These are phyloP conservation scores for Habroteleia sp. DNA, from an alignment of 2,888 invertebrate species.

Conservation along the genomic window DNA sequence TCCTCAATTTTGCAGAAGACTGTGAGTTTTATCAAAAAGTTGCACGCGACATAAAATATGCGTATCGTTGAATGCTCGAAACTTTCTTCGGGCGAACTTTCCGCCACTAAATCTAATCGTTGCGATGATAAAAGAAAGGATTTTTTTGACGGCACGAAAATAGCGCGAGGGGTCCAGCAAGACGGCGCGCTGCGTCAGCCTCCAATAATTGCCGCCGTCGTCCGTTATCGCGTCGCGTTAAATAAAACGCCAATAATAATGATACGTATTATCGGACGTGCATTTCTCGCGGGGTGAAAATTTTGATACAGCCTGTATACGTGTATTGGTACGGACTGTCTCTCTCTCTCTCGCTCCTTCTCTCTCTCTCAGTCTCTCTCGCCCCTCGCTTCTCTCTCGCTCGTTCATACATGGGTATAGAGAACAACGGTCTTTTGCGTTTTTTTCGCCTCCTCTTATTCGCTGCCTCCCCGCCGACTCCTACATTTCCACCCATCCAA, in stretches of 20 bases:
- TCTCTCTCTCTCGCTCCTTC: slow-evolving; percentile 24
- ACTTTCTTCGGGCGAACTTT: slow-evolving; percentile 47
- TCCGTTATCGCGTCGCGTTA: slow-evolving; percentile 29
- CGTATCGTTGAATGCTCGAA: slow-evolving; percentile 58
- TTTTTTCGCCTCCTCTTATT: slow-evolving; percentile 64
- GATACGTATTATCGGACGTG: slow-evolving; percentile 45
- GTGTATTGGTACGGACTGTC: slow-evolving; percentile 34
- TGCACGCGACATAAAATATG: slow-evolving; percentile 63
- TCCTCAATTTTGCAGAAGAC: slow-evolving; percentile 59
- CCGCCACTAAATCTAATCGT: slow-evolving; percentile 53
- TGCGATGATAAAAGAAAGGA: slow-evolving; percentile 41
- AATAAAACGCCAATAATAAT: slow-evolving; percentile 55
- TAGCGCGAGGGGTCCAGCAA: background rate
- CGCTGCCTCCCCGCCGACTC: slow-evolving; percentile 63
- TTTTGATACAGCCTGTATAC: slow-evolving; percentile 51
- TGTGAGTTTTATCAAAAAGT: slow-evolving; percentile 62
- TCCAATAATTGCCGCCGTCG: slow-evolving; percentile 22
- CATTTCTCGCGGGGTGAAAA: slow-evolving; percentile 43
- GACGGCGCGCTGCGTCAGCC: background rate
- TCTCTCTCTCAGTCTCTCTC: background rate
- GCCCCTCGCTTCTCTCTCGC: background rate
- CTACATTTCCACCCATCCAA: slow-evolving; percentile 64
- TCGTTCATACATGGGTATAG: slow-evolving; percentile 51
- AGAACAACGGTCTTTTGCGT: slow-evolving; percentile 64
- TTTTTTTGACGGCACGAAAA: background rate